Evolutionary conservation across 64 coral and sea anemone genomes (phyloP).

Genomic region (Exaiptasia diaphana): DNA sequence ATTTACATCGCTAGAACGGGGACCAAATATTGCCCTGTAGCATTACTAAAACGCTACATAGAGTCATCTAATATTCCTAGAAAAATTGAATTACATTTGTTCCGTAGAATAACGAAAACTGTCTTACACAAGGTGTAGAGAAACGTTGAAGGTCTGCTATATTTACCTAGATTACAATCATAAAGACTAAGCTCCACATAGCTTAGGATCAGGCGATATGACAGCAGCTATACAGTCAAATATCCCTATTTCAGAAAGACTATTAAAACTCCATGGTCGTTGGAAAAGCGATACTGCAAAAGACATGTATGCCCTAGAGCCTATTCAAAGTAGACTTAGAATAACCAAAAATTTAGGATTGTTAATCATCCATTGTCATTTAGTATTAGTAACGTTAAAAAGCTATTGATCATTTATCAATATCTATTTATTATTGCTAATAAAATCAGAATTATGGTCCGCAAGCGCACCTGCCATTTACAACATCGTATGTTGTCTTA

Average conservation of each 20-base stretch:
- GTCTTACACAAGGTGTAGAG: conserved; percentile 29
- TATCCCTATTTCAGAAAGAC: neutral
- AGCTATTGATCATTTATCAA: too few relatives aligned
- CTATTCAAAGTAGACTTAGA: too few relatives aligned
- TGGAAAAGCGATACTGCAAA: conserved; percentile 7
- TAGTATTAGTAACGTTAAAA: too few relatives aligned
- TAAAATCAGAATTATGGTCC: too few relatives aligned
- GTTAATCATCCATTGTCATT: too few relatives aligned
- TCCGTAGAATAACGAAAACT: conserved; percentile 2
- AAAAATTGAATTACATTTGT: neutral
- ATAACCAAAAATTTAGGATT: too few relatives aligned
- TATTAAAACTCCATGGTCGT: conserved; percentile 15
- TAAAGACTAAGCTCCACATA: neutral
- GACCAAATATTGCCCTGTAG: conserved; percentile 10
- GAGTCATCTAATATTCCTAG: neutral
- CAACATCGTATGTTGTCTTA: too few relatives aligned
- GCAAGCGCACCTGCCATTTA: too few relatives aligned
- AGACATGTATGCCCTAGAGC: conserved; percentile 28
- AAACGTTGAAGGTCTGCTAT: conserved; percentile 1
- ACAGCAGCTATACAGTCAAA: neutral
- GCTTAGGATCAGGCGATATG: neutral
- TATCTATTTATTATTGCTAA: too few relatives aligned
- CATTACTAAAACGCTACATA: conserved; percentile 19
- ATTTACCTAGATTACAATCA: neutral
- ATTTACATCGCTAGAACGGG: conserved; percentile 17